Evolutionary conservation across 1,140 invertebrate genomes (phyloP), one percentile per base, ranked within the genome.

Genomic region (Arion vulgaris): DNA sequence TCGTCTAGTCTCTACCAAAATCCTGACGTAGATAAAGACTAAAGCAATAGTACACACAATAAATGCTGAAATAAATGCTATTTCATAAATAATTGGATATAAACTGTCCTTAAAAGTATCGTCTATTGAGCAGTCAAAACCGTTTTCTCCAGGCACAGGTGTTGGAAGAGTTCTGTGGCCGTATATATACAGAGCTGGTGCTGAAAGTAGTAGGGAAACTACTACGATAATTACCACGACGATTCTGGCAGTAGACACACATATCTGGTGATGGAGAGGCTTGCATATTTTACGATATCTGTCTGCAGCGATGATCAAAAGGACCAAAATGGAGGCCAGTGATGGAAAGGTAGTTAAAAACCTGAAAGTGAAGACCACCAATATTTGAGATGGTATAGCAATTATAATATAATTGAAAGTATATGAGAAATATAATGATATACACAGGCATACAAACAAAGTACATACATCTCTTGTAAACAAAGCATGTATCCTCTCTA

Each of bases 241-340:
- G 19, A 81, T 62, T 39, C 66, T 75, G 57, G 80, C 82, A 32
- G 79, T 69, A 15, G 51, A 49, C 0, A 83, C n/a, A 0, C 45
- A 28, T 34, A 85, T 80, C 34, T 85, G 84, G 26, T 19, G 23
- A 68, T 85, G 81, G 17, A 86, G 62, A 5, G 86, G 86, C 36
- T 80, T 78, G 78, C 86, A 86, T 23, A 86, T 81, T 39, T 82
- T 83, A 19, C 82, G 71, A 51, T 85, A 86, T 26, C 83, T 75
- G 82, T 87, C 86, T 11, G 83, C 77, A 17, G 86, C 86, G 28
- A 87, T 87, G 72, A 83, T 71, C 0, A 87, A 36, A 0, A 87
- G 74, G 0, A 81, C 84, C n/a, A 82, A 45, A 32, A 84, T 83
- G 72, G 86, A 86, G 9, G 79, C 78, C 19, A 84, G 39, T 28